These are phyloP conservation scores for Poecilia gillii DNA, from an alignment of 2,797 vertebrate genomes.

Conservation along the genomic window DNA sequence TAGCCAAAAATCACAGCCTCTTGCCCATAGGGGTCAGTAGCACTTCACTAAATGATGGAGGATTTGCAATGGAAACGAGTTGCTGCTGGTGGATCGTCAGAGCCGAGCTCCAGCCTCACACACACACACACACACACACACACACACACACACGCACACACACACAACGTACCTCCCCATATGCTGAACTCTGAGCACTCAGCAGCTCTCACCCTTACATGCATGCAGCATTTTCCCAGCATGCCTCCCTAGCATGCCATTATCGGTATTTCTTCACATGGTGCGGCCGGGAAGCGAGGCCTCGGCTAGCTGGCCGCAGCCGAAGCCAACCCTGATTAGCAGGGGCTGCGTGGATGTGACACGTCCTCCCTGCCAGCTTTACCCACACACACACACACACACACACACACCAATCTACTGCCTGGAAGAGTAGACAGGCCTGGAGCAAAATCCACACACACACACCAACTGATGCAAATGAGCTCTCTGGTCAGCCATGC, in stretches of 20 bases:
- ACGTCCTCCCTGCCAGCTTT: conserved; percentile 83
- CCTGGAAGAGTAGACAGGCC: conserved; percentile 86
- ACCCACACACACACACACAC: conserved; percentile 36
- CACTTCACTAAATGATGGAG: conserved; percentile 86
- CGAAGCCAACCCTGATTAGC: conserved; percentile 70
- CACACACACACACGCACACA: conserved; percentile 4
- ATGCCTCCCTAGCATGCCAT: conserved; percentile 73
- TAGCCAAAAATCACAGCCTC: conserved; percentile 67
- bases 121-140: too few relatives aligned
- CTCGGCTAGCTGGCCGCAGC: conserved; percentile 69
- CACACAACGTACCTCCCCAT: conserved; percentile 33
- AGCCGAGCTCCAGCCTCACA: conserved; percentile 31
- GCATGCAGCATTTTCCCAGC: conserved; percentile 72
- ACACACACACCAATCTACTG: conserved; percentile 73
- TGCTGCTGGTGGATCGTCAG: conserved; percentile 49
- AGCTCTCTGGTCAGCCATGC: conserved; percentile 84
- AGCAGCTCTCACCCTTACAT: conserved; percentile 46
- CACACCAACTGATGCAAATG: conserved; percentile 83
- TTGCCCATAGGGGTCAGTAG: conserved; percentile 98
- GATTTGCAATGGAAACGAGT: conserved; percentile 72
- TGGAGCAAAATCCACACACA: conserved; percentile 82
- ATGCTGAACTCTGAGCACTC: conserved; percentile 51
- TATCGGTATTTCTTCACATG: conserved; percentile 88
- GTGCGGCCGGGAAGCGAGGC: conserved; percentile 40
- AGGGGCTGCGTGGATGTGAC: conserved; percentile 85